Percentiles rank a stretch among this genome's conserved stretches.
These are phyloP conservation scores for Amblyraja radiata DNA, from an alignment of 2,797 vertebrate species.

Conservation along the genomic window DNA sequence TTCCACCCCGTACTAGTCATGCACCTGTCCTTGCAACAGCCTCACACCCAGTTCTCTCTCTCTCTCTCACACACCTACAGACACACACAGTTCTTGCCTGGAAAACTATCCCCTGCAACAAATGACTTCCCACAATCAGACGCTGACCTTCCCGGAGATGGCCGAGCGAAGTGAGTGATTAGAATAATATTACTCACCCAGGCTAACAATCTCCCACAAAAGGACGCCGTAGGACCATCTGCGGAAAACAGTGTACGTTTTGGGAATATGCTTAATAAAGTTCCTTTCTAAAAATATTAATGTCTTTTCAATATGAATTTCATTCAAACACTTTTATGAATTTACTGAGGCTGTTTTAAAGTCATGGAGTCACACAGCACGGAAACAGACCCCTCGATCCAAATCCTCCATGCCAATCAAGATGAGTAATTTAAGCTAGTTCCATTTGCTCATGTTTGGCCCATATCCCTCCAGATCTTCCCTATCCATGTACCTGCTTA, in stretches of 20 bases:
- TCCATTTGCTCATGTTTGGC: too few relatives aligned
- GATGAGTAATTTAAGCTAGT: too few relatives aligned
- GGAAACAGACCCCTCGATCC: too few relatives aligned
- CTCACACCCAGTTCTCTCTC: neutral
- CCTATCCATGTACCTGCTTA: too few relatives aligned
- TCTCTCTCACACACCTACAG: neutral
- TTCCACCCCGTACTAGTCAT: neutral
- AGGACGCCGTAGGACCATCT: slow-evolving; percentile 80
- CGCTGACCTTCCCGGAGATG: too few relatives aligned
- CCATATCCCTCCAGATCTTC: too few relatives aligned
- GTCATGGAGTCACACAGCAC: too few relatives aligned
- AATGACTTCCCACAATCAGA: neutral
- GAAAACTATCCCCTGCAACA: neutral
- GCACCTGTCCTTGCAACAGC: neutral
- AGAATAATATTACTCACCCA: slow-evolving; percentile 60
- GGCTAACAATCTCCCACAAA: slow-evolving; percentile 79
- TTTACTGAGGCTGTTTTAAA: neutral
- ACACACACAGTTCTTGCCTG: neutral
- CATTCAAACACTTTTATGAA: too few relatives aligned
- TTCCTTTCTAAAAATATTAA: neutral
- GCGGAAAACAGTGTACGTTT: slow-evolving; percentile 40
- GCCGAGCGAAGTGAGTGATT: neutral
- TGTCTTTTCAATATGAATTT: neutral
- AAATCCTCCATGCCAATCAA: too few relatives aligned
- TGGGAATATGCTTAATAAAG: neutral